A percentile compares a stretch with the other conserved stretches of the same genome.
Evolutionary conservation across 2,797 vertebrate genomes (phyloP).

Genomic region (Chlorospingus semifuscus): DNA sequence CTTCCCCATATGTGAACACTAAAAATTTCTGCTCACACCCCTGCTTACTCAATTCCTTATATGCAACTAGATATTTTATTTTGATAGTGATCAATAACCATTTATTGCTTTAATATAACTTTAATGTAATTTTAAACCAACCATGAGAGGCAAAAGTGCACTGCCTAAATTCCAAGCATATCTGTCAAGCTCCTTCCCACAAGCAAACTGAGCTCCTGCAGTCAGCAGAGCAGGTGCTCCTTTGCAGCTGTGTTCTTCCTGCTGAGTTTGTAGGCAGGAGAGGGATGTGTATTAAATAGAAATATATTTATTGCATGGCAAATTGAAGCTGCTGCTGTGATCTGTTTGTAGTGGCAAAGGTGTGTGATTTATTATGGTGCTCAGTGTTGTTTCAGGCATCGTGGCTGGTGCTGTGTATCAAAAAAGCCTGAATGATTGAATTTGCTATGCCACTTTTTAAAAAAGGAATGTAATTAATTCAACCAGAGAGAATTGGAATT

Average conservation of each 20-base stretch:
- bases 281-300: background rate
- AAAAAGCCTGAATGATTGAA: background rate
- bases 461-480: background rate
- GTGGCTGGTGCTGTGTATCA: background rate
- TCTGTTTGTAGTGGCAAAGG: background rate
- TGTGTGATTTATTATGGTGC: background rate
- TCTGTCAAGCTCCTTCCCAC: background rate
- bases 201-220: background rate
- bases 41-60: background rate
- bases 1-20: background rate
- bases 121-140: background rate
- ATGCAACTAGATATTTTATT: background rate
- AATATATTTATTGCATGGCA: background rate
- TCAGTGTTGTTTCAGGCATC: background rate
- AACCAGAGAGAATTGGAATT: background rate
- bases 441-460: background rate
- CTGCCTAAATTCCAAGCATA: background rate
- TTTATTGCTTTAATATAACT: background rate
- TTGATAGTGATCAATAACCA: background rate
- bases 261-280: background rate
- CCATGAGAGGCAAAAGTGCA: background rate
- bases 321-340: background rate
- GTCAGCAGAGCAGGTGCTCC: background rate
- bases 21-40: background rate
- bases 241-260: background rate